A percentile compares a stretch with the other conserved stretches of the same genome.
Conservation (phyloP, 2,113 vertebrate species). For the Axis porcinus region DNA sequence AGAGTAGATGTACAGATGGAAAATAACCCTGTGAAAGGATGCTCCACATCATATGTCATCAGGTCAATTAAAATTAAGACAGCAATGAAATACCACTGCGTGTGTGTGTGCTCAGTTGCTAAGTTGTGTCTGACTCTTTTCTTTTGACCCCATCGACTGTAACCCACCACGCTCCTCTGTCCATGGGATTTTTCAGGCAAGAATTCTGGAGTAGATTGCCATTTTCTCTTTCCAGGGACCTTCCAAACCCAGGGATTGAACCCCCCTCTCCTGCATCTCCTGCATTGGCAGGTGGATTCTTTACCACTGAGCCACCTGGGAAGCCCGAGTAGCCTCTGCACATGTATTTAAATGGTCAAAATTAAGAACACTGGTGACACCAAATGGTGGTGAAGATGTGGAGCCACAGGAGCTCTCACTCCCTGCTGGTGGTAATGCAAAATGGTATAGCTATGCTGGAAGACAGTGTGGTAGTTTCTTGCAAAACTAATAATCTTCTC, state of each 20-base stretch:
- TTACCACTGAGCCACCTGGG: neutral
- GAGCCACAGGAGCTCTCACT: neutral
- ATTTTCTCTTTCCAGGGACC: neutral
- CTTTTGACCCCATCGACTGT: neutral
- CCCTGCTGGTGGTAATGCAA: neutral
- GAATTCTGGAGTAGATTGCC: neutral
- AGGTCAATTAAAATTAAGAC: neutral
- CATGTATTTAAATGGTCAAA: neutral
- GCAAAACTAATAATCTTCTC: neutral
- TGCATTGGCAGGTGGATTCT: neutral
- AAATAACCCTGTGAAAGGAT: no score
- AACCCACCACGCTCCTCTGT: neutral
- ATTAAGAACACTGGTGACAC: neutral
- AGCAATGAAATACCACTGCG: accelerated
- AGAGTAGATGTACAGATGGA: neutral
- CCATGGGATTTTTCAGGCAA: neutral
- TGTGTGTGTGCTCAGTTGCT: neutral
- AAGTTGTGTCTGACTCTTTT: neutral
- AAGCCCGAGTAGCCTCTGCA: neutral
- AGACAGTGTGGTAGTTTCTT: neutral
- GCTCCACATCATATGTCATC: neutral
- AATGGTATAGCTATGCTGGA: neutral
- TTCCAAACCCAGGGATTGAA: neutral
- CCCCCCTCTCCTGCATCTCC: accelerated
- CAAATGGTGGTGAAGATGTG: neutral